Percentiles rank a stretch among this genome's conserved stretches.
Evolutionary conservation across 2,888 invertebrate genomes (phyloP).

Genomic region (Callyntrura guangdongensis): DNA sequence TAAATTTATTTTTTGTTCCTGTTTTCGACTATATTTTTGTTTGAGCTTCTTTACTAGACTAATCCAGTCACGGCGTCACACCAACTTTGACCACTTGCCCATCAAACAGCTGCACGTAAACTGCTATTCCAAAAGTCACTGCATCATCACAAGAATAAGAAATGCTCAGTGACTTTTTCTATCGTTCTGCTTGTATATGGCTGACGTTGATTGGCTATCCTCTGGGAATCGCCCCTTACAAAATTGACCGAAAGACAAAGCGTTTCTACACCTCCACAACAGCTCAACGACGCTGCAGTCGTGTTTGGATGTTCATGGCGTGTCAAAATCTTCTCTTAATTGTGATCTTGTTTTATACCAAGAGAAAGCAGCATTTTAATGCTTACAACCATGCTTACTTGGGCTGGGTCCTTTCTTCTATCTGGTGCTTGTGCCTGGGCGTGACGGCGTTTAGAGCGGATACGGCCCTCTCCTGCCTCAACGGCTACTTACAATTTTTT

Average conservation of each 20-base stretch:
- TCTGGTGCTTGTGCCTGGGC: conserved; percentile 57
- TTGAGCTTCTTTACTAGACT: no score
- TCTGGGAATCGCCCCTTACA: conserved; percentile 43
- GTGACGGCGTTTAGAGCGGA: background rate
- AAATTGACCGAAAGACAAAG: background rate
- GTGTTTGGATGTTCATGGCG: conserved; percentile 7
- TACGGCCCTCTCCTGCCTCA: background rate
- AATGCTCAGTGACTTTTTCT: conserved; percentile 61
- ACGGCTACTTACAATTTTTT: conserved; percentile 38
- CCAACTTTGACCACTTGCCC: no score
- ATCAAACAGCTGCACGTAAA: no score
- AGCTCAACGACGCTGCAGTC: conserved; percentile 29
- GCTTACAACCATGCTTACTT: conserved; percentile 53
- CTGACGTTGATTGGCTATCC: conserved; percentile 38
- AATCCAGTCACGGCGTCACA: no score
- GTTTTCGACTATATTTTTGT: no score
- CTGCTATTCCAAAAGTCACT: no score
- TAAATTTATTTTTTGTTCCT: no score
- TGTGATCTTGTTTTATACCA: conserved; percentile 1
- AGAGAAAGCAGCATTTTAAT: conserved; percentile 14
- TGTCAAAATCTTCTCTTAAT: conserved; percentile 48
- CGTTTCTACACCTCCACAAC: conserved; percentile 29
- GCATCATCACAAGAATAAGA: no score
- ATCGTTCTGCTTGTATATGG: conserved; percentile 56
- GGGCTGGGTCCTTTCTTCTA: conserved; percentile 50